phyloP scores from a whole-genome alignment of 2,888 invertebrate genomes.

The Melangyna quadrimaculata region DNA sequence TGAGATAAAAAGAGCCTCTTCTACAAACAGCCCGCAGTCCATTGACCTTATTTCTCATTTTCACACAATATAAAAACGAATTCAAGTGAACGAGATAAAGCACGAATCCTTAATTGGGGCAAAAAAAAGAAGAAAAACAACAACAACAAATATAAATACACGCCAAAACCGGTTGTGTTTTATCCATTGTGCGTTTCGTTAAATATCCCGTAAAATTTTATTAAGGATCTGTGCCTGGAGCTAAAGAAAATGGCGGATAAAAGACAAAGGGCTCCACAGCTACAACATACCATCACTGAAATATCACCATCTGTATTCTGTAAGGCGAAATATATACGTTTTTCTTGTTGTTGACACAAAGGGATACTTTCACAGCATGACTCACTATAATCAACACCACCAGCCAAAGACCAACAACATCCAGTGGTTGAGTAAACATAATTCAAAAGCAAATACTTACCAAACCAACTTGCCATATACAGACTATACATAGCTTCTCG shows the following conservation, averaged over 20 bases:
- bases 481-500: neutral
- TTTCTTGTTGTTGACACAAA: slow-evolving; percentile 29
- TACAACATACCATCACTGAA: too few species aligned
- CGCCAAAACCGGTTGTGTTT: neutral
- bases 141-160: neutral
- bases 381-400: neutral
- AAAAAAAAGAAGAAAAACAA: neutral
- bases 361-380: slow-evolving; percentile 23
- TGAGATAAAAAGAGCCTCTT: neutral
- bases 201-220: slow-evolving; percentile 10
- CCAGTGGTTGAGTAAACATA: slow-evolving; percentile 40
- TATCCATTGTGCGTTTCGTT: slow-evolving; percentile 20
- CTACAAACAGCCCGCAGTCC: slow-evolving; percentile 34
- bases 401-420: neutral
- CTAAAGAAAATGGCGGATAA: neutral
- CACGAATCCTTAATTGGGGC: slow-evolving; percentile 34
- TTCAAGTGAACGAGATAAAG: slow-evolving; percentile 13
- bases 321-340: neutral
- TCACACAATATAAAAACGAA: slow-evolving; percentile 6
- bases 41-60: slow-evolving; percentile 39
- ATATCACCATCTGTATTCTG: neutral
- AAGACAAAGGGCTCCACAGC: neutral
- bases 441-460: slow-evolving; percentile 46
- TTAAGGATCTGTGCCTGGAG: slow-evolving; percentile 7
- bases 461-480: slow-evolving; percentile 20